These are phyloP conservation scores for Ptychoptera contaminata DNA, from an alignment of 2,888 invertebrate genomes.

Conservation along the genomic window DNA sequence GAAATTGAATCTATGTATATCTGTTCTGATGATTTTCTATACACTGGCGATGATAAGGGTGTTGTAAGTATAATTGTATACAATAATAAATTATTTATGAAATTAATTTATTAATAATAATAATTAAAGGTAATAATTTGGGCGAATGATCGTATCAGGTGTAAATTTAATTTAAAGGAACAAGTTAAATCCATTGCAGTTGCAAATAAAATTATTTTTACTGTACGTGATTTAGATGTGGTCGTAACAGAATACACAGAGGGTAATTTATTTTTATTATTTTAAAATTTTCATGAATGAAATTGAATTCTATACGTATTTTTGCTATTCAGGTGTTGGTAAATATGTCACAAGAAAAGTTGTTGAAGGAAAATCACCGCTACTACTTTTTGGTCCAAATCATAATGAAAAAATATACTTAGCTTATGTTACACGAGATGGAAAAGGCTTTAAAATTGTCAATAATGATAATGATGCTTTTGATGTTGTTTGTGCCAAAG, in stretches of 20 bases:
- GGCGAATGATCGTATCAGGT: slow-evolving; percentile 27
- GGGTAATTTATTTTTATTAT: neutral
- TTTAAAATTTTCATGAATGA: neutral
- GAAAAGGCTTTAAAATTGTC: slow-evolving; percentile 16
- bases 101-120: neutral
- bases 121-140: slow-evolving; percentile 18
- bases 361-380: slow-evolving; percentile 25
- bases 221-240: slow-evolving; percentile 27
- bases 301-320: neutral
- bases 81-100: neutral
- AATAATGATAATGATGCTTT: slow-evolving; percentile 22
- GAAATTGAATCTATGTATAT: slow-evolving; percentile 26
- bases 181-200: slow-evolving; percentile 27
- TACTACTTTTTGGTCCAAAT: slow-evolving; percentile 22
- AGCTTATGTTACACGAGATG: slow-evolving; percentile 25
- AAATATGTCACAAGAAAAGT: slow-evolving; percentile 26
- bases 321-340: slow-evolving; percentile 20
- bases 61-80: slow-evolving; percentile 15
- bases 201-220: slow-evolving; percentile 23
- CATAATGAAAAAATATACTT: slow-evolving; percentile 20
- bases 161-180: slow-evolving; percentile 28
- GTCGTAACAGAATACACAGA: slow-evolving; percentile 21
- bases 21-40: slow-evolving; percentile 19
- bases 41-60: slow-evolving; percentile 30
- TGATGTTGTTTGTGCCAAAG: slow-evolving; percentile 18